Evolutionary conservation across 2,113 vertebrate genomes (phyloP).

Genomic region (Planiliza haematocheilus): DNA sequence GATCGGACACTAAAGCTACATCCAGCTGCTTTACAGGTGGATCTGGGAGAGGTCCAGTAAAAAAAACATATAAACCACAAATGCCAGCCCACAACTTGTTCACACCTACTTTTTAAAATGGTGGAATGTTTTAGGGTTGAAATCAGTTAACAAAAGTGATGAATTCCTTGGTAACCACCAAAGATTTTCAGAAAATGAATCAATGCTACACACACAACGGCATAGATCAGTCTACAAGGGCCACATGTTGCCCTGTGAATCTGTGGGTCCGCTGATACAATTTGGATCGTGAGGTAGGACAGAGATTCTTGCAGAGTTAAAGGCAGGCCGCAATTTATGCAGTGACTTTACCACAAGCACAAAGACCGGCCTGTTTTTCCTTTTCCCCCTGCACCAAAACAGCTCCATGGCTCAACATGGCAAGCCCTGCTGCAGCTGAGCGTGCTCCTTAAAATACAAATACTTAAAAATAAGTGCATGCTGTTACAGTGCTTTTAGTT

Average conservation of each 20-base stretch:
- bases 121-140: conserved; percentile 8
- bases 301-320: conserved; percentile 13
- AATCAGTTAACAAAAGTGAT: neutral
- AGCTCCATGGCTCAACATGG: conserved; percentile 14
- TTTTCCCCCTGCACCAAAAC: conserved; percentile 16
- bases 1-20: neutral
- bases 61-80: conserved; percentile 48
- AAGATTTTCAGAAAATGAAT: neutral
- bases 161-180: conserved; percentile 3
- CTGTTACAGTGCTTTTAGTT: conserved; percentile 15
- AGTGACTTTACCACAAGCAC: conserved; percentile 52
- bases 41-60: conserved; percentile 49
- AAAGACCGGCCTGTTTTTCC: conserved; percentile 59
- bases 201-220: neutral
- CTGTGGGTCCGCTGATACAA: neutral
- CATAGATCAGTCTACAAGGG: neutral
- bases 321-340: conserved; percentile 33
- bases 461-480: conserved; percentile 14
- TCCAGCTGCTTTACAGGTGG: conserved; percentile 64
- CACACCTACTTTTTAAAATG: conserved; percentile 51
- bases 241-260: no score
- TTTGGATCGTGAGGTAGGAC: neutral
- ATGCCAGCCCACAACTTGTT: conserved; percentile 51
- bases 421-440: conserved; percentile 15
- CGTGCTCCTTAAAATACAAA: conserved; percentile 37